A percentile compares a stretch with the other conserved stretches of the same genome.
These are phyloP conservation scores for Salticus scenicus DNA, from an alignment of 2,888 invertebrate species.

Conservation along the genomic window DNA sequence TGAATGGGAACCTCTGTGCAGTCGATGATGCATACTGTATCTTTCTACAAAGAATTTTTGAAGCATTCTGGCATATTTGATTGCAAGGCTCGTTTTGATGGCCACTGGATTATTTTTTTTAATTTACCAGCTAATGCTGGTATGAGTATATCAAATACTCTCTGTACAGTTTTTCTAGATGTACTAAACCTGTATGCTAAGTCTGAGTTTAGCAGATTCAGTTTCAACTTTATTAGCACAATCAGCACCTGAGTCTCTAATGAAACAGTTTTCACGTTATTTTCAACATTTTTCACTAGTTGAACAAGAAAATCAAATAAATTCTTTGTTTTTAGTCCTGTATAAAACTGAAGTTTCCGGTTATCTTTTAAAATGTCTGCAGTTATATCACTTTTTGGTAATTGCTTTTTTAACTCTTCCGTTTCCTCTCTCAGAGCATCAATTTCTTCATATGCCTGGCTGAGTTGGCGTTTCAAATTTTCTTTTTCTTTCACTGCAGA, in stretches of 20 bases:
- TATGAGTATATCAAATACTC: background rate
- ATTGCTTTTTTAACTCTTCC: too few species aligned
- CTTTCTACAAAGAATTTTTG: background rate
- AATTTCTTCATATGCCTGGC: too few species aligned
- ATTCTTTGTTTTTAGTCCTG: too few species aligned
- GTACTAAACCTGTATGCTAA: background rate
- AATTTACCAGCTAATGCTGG: background rate
- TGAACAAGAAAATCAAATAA: too few species aligned
- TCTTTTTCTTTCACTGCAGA: too few species aligned
- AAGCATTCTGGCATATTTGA: background rate
- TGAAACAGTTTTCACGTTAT: too few species aligned
- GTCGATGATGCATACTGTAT: background rate
- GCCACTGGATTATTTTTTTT: background rate
- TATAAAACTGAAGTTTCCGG: too few species aligned
- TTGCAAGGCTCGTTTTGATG: background rate
- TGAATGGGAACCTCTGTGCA: background rate
- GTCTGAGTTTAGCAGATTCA: background rate
- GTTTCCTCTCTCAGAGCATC: too few species aligned
- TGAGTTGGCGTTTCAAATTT: too few species aligned
- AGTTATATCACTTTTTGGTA: too few species aligned
- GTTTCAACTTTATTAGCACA: background rate
- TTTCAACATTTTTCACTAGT: too few species aligned
- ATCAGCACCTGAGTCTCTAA: background rate
- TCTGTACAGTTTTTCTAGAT: background rate
- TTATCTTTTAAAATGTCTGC: too few species aligned